Conservation (phyloP, 2,113 vertebrate genomes). For the Scomber scombrus region DNA sequence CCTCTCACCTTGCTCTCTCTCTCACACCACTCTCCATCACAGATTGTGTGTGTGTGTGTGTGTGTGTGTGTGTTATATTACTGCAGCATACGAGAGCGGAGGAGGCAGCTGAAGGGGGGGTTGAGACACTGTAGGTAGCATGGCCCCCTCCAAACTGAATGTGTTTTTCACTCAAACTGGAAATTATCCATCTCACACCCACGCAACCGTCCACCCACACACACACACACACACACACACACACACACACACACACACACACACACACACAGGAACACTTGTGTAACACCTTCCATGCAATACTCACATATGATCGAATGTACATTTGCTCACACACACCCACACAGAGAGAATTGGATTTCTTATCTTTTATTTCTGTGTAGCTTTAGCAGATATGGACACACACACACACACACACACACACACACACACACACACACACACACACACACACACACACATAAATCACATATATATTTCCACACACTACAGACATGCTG, state of each 20-base stretch:
- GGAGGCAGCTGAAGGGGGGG: not conserved
- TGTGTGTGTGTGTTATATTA: conserved; percentile 5
- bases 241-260: conserved; percentile 14
- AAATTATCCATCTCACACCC: conserved; percentile 71
- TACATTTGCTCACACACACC: conserved; percentile 26
- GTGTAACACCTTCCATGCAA: conserved; percentile 40
- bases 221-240: not conserved
- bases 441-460: conserved; percentile 16
- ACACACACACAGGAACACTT: conserved; percentile 41
- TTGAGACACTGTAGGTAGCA: conserved; percentile 9
- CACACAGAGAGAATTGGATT: conserved; percentile 6
- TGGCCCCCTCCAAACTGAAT: conserved; percentile 36
- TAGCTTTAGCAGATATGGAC: not conserved
- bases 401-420: not conserved
- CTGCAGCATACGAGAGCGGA: not conserved
- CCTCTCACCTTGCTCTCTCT: not conserved
- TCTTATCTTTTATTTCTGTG: not conserved
- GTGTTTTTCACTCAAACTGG: conserved; percentile 57
- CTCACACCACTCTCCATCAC: not conserved
- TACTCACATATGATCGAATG: conserved; percentile 7
- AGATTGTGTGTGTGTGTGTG: conserved; percentile 18
- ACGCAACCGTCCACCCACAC: conserved; percentile 34
- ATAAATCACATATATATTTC: conserved; percentile 3
- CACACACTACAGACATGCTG: not conserved
- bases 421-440: not conserved